These are phyloP conservation scores for Caradrina clavipalpis DNA, from an alignment of 2,888 invertebrate genomes.

Conservation along the genomic window DNA sequence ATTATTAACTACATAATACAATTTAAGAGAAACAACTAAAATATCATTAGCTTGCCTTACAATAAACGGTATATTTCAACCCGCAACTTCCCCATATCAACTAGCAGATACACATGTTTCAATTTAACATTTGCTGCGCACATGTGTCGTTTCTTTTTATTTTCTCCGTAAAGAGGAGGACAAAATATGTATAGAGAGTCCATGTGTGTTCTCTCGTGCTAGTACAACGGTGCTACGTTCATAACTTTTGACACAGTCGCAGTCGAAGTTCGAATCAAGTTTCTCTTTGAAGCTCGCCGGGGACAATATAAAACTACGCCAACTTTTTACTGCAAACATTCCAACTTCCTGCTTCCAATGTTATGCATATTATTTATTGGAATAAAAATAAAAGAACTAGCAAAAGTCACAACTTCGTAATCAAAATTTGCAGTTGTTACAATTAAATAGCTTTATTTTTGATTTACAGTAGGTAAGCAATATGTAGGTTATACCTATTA, in stretches of 20 bases:
- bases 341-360: constrained; percentile 36
- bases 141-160: constrained; percentile 61
- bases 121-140: constrained; percentile 63
- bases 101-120: constrained; percentile 32
- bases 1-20: background rate
- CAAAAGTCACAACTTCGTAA: background rate
- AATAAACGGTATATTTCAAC: constrained; percentile 15
- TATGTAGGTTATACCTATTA: no score
- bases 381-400: constrained; percentile 30
- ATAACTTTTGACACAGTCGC: constrained; percentile 20
- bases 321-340: constrained; percentile 34
- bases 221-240: constrained; percentile 17
- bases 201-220: constrained; percentile 29
- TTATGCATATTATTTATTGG: constrained; percentile 10
- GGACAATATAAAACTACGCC: constrained; percentile 5
- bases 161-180: constrained; percentile 46
- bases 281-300: constrained; percentile 9
- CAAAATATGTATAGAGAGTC: constrained; percentile 36
- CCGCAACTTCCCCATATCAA: constrained; percentile 42
- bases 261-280: constrained; percentile 28
- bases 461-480: no score
- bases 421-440: background rate
- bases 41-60: constrained; percentile 6
- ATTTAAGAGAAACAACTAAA: background rate
- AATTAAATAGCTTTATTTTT: background rate